Evolutionary conservation across 1,140 invertebrate species (phyloP), one percentile per base, ranked within the genome.

Genomic region (Trichonephila clavipes): DNA sequence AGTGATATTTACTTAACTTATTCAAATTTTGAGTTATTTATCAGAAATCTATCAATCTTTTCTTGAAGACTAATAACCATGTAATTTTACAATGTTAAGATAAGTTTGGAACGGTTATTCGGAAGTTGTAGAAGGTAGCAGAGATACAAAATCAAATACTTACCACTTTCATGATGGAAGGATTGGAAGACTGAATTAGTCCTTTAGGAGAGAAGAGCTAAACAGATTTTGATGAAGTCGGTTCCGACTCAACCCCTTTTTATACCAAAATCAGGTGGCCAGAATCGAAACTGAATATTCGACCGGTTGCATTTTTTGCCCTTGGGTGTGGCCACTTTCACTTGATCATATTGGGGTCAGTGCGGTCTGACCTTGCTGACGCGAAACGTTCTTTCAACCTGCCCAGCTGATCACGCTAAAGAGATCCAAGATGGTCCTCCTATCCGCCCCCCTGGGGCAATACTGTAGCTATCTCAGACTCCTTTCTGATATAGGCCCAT

Each of bases 121-220:
- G 4, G 40, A 82, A 19, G 24, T 2, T 14, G 51, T 19, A 58
- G 44, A 21, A 61, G 59, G 51, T 3, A 58, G 21, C 2, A 34
- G 28, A 40, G 28, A 77, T 18, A 10, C 16, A 77, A 16, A 40
- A 51, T 5, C 51, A 7, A 40, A 62, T 51, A 89, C 87, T 89
- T 28, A 89, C 87, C 62, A 89, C 87, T 89, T 89, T 89, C 87
- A 89, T 89, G 64, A 72, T 89, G 66, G 40, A 40, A 40, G 40
- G 21, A 44, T n/a, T 69, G 40, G 21, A 40, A 34, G 21, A 44
- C 10, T 69, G n/a, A 12, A 58, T 59, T 59, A 58, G 82, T 83
- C 51, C 82, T 83, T n/a, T 58, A 19, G n/a, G 18, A 24, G 1
- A 83, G 14, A 14, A 24, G 72, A 77, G 16, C 72, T 77, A 34